These are phyloP conservation scores for Myotis vivesi DNA, from an alignment of 2,797 vertebrate genomes.

Conservation along the genomic window DNA sequence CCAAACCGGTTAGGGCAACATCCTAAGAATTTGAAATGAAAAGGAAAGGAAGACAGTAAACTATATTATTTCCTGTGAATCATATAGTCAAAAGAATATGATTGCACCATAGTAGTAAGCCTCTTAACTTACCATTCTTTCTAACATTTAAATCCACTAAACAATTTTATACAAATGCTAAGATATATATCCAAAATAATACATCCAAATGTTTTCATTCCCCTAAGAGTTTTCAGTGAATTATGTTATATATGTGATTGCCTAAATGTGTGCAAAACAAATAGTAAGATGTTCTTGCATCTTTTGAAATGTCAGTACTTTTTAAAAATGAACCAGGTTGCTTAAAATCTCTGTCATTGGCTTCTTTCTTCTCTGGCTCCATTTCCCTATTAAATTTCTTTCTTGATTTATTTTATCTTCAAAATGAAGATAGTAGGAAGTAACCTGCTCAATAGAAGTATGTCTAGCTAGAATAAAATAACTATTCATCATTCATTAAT, in stretches of 20 bases:
- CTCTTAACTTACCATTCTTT: not conserved
- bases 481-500: not conserved
- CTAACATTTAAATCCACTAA: not conserved
- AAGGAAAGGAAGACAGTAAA: not conserved
- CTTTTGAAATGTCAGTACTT: constrained; percentile 31
- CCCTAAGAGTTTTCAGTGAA: not conserved
- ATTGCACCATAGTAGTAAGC: not conserved
- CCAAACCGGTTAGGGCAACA: no score
- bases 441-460: not conserved
- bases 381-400: constrained; percentile 25
- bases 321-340: not conserved
- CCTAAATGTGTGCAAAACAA: not conserved
- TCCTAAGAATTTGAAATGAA: constrained; percentile 47
- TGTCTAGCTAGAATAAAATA: not conserved
- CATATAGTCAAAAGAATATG: not conserved
- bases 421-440: constrained; percentile 17
- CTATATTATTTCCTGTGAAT: constrained; percentile 33
- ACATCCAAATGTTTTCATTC: not conserved
- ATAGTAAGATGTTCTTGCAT: not conserved
- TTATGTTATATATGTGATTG: not conserved
- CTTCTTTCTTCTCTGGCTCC: not conserved
- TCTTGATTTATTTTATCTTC: constrained; percentile 38
- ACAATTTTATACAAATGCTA: constrained; percentile 27
- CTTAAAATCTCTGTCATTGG: constrained; percentile 31
- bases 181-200: constrained; percentile 15